Percentiles rank a stretch among this genome's conserved stretches.
Conservation (phyloP, 1,140 invertebrate species). For the Tetramorium simillimum region DNA sequence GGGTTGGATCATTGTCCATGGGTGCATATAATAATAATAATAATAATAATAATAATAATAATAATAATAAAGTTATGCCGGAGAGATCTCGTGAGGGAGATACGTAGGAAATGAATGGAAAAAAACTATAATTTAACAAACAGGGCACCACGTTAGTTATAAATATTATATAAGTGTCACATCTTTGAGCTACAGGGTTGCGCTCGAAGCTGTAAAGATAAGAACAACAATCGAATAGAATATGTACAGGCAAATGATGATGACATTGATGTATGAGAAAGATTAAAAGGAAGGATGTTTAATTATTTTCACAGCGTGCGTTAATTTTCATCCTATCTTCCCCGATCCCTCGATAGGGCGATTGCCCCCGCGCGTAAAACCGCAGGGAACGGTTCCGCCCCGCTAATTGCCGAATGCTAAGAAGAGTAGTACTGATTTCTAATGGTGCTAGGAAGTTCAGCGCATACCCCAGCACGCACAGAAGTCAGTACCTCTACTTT, state of each 20-base stretch:
- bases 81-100: background rate
- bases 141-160: constrained; percentile 21
- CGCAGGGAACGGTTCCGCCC: background rate
- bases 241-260: constrained; percentile 28
- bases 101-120: background rate
- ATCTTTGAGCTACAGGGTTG: background rate
- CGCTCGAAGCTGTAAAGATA: constrained; percentile 17
- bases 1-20: background rate
- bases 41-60: background rate
- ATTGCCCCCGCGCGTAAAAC: background rate
- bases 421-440: constrained; percentile 86
- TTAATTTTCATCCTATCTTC: background rate
- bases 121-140: constrained; percentile 47
- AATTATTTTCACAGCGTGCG: constrained; percentile 23
- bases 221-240: background rate
- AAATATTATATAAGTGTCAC: constrained; percentile 35
- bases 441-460: constrained; percentile 85
- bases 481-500: constrained; percentile 85
- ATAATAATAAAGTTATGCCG: background rate
- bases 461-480: constrained; percentile 84
- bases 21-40: constrained; percentile 10
- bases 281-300: constrained; percentile 16
- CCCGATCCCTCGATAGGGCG: background rate
- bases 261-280: constrained; percentile 3
- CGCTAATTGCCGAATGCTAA: constrained; percentile 72